phyloP scores from a whole-genome alignment of 2,113 vertebrate species.

The Oncorhynchus nerka region DNA sequence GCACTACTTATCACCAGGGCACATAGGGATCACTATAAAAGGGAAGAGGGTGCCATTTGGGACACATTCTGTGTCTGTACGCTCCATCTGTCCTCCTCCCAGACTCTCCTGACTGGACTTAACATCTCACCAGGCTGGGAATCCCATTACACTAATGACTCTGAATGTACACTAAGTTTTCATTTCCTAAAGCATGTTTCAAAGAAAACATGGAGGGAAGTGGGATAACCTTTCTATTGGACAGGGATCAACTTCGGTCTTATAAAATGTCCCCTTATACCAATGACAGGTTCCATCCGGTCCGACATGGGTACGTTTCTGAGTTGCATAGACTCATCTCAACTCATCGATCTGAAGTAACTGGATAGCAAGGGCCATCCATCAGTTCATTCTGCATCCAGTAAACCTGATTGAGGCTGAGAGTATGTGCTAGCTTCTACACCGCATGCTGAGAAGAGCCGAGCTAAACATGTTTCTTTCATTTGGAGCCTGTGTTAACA shows the following conservation, averaged over 20 bases:
- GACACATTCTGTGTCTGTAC: constrained; percentile 7
- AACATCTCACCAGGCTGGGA: constrained; percentile 31
- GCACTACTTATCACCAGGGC: too few relatives aligned
- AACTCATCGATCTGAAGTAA: neutral
- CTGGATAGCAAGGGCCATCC: neutral
- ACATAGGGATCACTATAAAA: too few relatives aligned
- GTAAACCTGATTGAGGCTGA: constrained; percentile 1
- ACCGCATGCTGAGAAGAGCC: constrained; percentile 6
- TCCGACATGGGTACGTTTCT: neutral
- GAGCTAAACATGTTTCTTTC: constrained; percentile 21
- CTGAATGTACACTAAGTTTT: neutral
- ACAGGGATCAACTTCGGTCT: neutral
- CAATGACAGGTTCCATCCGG: neutral
- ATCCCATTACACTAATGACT: constrained; percentile 4
- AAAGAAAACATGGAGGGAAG: neutral
- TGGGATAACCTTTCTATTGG: neutral
- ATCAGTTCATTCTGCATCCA: constrained; percentile 24
- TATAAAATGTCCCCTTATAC: neutral
- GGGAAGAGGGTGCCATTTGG: too few relatives aligned
- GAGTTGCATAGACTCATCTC: neutral
- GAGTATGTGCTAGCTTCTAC: constrained; percentile 23
- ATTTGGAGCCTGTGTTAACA: constrained; percentile 14
- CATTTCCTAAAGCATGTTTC: neutral
- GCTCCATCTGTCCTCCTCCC: constrained; percentile 15
- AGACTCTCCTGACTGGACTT: constrained; percentile 28